Evolutionary conservation across 1,140 invertebrate species (phyloP), one percentile per base, ranked within the genome.

Genomic region (Streblospio benedicti): DNA sequence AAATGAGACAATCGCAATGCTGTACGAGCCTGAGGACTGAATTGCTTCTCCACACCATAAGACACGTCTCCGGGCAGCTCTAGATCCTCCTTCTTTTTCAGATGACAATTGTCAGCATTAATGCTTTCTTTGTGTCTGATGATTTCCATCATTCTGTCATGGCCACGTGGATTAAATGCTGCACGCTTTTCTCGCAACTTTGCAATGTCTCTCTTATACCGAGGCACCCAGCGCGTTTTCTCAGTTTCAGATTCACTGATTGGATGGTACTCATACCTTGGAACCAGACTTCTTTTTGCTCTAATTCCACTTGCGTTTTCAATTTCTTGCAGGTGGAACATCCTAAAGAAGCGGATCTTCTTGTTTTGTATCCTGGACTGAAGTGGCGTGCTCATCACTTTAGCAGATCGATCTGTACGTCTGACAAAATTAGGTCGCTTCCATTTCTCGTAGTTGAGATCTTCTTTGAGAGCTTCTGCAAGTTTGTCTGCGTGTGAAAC

Each of bases 11-110:
- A 79, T 55, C 94, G 82, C 6, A 95, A 81, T 1, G 93, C 95
- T 86, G 94, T 95, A 76, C 92, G 88, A 4, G 93, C 94, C 81
- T 96, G 90, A 71, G 93, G 93, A 70, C 91, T 87, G 72, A 93
- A 93, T 74, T 92, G 92, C 59, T 87, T 85, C 64, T 91, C 84
- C 0, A 87, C 87, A 0, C 92, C 93, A 73, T 80, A 92, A 31
- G 85, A 84, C 49, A 94, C 84, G 73, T 78, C 76, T 0, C 75
- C 76, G 0, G 75, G 72, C 6, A 76, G 57, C 31, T 65, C 66
- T 9, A 74, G 65, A 31, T 76, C 69, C 57, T 67, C 63, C n/a
- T 51, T 20, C 54, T 68, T 66, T 41, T 66, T 68, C 14, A 38
- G 43, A 18, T 59, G 33, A 53, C 73, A 76, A 43, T 67, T 75